A percentile compares a stretch with the other conserved stretches of the same genome.
Evolutionary conservation across 2,113 vertebrate species (phyloP).

Genomic region (Condylura cristata): DNA sequence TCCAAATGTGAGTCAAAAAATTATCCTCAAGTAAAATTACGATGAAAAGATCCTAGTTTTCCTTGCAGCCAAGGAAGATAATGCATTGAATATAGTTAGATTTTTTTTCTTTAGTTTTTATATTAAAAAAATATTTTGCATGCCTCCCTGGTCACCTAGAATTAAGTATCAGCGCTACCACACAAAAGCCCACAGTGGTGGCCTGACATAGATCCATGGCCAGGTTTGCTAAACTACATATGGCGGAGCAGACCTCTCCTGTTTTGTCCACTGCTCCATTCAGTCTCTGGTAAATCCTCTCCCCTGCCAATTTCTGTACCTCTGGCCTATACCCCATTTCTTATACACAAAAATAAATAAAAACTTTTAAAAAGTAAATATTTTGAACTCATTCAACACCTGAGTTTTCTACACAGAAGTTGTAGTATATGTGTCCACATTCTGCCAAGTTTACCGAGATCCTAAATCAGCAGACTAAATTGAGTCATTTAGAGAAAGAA

Average conservation of each 20-base stretch:
- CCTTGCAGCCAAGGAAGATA: background rate
- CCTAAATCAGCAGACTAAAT: background rate
- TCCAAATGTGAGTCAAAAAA: background rate
- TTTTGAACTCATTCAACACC: background rate
- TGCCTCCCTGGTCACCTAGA: no score
- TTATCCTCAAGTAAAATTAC: background rate
- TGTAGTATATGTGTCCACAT: background rate
- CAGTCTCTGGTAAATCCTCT: no score
- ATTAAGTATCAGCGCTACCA: no score
- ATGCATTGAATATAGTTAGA: background rate
- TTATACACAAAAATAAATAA: no score
- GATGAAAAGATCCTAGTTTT: background rate
- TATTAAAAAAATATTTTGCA: background rate
- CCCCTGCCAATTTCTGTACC: no score
- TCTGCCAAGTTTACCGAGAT: background rate
- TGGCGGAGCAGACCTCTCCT: no score
- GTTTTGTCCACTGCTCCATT: no score
- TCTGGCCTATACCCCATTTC: no score
- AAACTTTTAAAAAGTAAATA: no score
- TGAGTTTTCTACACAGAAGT: background rate
- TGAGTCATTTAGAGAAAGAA: background rate
- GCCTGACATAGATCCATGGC: no score
- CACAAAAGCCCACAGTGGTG: no score
- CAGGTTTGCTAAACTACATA: no score
- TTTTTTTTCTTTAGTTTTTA: slow-evolving; percentile 24